Conservation (phyloP, 2,888 invertebrate species). For the Hypomecis atomaria region DNA sequence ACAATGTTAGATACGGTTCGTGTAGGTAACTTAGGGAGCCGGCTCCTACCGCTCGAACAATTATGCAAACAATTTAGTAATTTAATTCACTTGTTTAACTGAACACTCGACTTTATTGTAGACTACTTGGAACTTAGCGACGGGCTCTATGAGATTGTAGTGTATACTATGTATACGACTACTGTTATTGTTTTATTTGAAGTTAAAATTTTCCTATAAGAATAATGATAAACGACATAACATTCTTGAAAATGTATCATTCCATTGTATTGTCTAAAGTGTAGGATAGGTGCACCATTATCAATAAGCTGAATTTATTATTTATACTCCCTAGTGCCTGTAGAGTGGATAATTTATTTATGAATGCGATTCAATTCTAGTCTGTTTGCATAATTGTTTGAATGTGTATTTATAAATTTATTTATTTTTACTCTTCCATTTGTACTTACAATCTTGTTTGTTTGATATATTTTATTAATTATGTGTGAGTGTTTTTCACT, state of each 20-base stretch:
- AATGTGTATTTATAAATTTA: conserved; percentile 65
- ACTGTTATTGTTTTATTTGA: conserved; percentile 42
- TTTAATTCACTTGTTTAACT: conserved; percentile 52
- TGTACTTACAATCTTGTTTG: conserved; percentile 64
- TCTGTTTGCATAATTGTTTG: conserved; percentile 75
- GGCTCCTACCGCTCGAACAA: conserved; percentile 63
- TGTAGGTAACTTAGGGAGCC: conserved; percentile 75
- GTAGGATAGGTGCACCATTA: conserved; percentile 79
- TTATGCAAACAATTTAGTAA: conserved; percentile 65
- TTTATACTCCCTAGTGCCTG: conserved; percentile 36
- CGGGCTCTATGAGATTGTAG: conserved; percentile 41
- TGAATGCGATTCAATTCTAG: conserved; percentile 45
- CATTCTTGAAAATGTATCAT: conserved; percentile 84
- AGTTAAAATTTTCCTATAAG: conserved; percentile 48
- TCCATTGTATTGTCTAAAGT: conserved; percentile 82
- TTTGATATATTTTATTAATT: conserved; percentile 56
- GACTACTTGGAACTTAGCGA: conserved; percentile 42
- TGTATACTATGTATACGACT: conserved; percentile 40
- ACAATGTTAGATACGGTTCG: conserved; percentile 82
- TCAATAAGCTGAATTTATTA: conserved; percentile 61
- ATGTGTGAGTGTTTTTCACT: conserved; percentile 65
- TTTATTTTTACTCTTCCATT: conserved; percentile 64
- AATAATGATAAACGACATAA: conserved; percentile 67
- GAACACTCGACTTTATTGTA: conserved; percentile 42
- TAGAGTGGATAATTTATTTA: conserved; percentile 44